Base-by-base conservation (phyloP, 1,140 invertebrate species). In the Microplitis mediator region DNA sequence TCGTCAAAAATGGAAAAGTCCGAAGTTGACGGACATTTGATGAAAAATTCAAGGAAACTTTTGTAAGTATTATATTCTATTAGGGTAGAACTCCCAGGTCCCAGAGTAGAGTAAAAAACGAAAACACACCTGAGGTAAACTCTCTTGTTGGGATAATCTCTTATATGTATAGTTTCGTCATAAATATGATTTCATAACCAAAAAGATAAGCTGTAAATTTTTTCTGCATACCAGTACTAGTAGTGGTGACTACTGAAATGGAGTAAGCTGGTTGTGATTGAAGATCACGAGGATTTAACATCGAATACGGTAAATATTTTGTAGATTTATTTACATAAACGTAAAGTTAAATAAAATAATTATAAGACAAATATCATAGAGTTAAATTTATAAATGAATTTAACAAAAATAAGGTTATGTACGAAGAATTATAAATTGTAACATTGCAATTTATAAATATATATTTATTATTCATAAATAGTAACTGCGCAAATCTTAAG, bases 401-500 rank as follows among this genome's bases (percentile, higher is more conserved):
- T 45, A 4, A 45, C 5, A 6, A 45, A 23, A 45, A 11, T 45
- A 45, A 45, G 39, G 39, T 45, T 45, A 45, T 9, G 39, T 45
- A 45, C 8, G 5, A 45, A 11, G 6, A 11, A 45, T 0, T 11
- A 45, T 45, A 45, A 45, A 45, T 31, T 58, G 5, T 23, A 9
- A 9, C 16, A 58, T 31, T 58, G 8, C 16, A 32, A 23, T 16
- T 31, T 54, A 54, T 58, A 23, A 11, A 58, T 58, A 58, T 58
- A 58, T 11, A 16, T 31, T 58, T 58, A 0, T 58, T 58, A 16
- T 6, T 58, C 2, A 16, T 66, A 39, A 32, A 61, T 11, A 34
- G 16, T 34, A 70, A 74, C 73, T 74, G 73, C 69, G 73, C 73
- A 71, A 74, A 74, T 63, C 54, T 36, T 23, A 45, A 3, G 9